These are phyloP conservation scores for Tenebrosternarchus preto DNA, from an alignment of 2,113 vertebrate genomes.

Conservation along the genomic window DNA sequence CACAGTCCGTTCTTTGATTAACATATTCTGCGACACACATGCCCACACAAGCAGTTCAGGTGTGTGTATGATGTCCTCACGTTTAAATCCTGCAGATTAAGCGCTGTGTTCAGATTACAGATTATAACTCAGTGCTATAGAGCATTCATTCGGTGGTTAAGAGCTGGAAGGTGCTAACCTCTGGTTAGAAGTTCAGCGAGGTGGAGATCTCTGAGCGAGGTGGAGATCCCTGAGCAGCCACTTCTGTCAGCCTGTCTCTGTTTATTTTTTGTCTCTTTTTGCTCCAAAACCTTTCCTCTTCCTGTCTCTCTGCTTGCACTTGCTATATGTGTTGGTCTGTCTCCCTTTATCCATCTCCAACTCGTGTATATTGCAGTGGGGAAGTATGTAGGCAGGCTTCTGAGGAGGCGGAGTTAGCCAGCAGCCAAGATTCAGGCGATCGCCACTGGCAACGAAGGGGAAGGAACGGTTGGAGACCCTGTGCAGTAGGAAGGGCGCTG, in stretches of 20 bases:
- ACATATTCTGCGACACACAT: too few relatives aligned
- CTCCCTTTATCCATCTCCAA: not conserved
- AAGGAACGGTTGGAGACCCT: not conserved
- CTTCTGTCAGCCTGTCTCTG: not conserved
- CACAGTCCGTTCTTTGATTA: not conserved
- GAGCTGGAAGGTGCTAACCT: constrained; percentile 24
- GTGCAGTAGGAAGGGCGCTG: too few relatives aligned
- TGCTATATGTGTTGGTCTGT: too few relatives aligned
- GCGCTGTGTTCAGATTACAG: constrained; percentile 1
- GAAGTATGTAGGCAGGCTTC: not conserved
- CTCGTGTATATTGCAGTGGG: not conserved
- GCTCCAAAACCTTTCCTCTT: not conserved
- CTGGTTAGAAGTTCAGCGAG: not conserved
- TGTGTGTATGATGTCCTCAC: not conserved
- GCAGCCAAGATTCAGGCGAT: not conserved
- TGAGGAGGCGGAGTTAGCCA: not conserved
- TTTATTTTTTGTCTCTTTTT: constrained; percentile 4
- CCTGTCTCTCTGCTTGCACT: constrained; percentile 24
- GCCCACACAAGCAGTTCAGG: not conserved
- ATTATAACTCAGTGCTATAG: not conserved
- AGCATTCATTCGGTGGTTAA: constrained; percentile 23
- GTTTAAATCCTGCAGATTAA: constrained; percentile 15
- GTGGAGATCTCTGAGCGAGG: constrained; percentile 7
- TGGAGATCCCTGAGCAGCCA: not conserved
- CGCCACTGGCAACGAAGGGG: not conserved